Percentiles rank a stretch among this genome's conserved stretches.
Evolutionary conservation across 2,113 vertebrate species (phyloP).

Genomic region (Sebastes schlegelii): DNA sequence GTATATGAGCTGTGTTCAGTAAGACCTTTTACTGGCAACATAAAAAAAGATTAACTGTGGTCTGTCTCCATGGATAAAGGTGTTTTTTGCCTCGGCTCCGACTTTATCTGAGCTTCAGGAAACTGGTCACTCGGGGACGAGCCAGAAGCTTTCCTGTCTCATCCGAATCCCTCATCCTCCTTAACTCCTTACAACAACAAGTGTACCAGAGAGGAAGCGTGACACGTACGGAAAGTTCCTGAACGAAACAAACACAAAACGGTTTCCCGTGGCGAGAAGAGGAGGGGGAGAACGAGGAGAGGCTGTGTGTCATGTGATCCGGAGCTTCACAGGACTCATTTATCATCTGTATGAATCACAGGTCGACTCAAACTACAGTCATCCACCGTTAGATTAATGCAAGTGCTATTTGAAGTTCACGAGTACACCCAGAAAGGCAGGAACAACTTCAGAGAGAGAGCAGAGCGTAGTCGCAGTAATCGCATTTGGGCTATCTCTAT

Average conservation of each 20-base stretch:
- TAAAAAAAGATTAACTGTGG: background rate
- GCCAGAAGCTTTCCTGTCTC: slow-evolving; percentile 56
- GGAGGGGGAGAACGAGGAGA: background rate
- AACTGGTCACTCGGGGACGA: slow-evolving; percentile 43
- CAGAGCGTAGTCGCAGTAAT: slow-evolving; percentile 15
- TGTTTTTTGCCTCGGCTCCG: slow-evolving; percentile 3
- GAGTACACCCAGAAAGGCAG: slow-evolving; percentile 9
- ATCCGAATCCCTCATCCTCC: slow-evolving; percentile 48
- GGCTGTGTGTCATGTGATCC: slow-evolving; percentile 42
- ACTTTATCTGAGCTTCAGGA: slow-evolving; percentile 67
- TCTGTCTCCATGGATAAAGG: background rate
- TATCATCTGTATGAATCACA: slow-evolving; percentile 26
- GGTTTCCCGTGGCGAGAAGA: slow-evolving; percentile 50
- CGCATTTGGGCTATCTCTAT: slow-evolving; percentile 22
- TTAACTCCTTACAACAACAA: slow-evolving; percentile 63
- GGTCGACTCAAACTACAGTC: slow-evolving; percentile 1
- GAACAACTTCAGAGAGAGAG: slow-evolving; percentile 5
- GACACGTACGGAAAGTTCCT: slow-evolving; percentile 75
- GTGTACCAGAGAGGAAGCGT: slow-evolving; percentile 64
- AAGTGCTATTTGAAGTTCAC: background rate
- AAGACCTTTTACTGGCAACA: background rate
- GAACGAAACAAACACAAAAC: slow-evolving; percentile 44
- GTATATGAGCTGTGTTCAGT: background rate
- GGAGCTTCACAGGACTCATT: slow-evolving; percentile 26
- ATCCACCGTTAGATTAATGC: background rate